Conservation (phyloP, 2,797 vertebrate species). For the Sebastes vulpes region DNA sequence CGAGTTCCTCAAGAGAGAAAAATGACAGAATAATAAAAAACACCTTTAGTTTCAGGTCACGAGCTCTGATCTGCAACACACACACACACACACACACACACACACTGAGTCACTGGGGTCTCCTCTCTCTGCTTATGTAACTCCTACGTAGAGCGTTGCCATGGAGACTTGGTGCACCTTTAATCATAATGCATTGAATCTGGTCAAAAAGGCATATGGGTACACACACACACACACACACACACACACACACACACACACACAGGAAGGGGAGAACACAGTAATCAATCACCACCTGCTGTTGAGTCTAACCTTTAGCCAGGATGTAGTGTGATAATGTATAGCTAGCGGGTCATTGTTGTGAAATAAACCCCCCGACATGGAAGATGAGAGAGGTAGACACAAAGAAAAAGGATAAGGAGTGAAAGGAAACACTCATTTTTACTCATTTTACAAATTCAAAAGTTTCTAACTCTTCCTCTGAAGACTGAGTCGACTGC, state of each 20-base stretch:
- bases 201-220: slow-evolving; percentile 35
- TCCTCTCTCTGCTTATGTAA: slow-evolving; percentile 35
- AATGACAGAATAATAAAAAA: not conserved
- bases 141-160: slow-evolving; percentile 46
- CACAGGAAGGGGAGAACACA: not conserved
- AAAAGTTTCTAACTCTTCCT: not conserved
- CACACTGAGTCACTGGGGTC: slow-evolving; percentile 2
- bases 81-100: not conserved
- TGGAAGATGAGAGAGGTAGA: not conserved
- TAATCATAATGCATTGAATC: slow-evolving; percentile 34
- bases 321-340: too few relatives aligned
- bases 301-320: not conserved
- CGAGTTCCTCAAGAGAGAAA: not conserved
- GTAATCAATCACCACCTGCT: not conserved
- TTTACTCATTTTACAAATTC: not conserved
- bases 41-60: slow-evolving; percentile 2
- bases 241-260: not conserved
- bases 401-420: not conserved
- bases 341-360: too few relatives aligned
- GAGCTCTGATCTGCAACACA: not conserved
- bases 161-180: slow-evolving; percentile 37
- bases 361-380: too few relatives aligned
- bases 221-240: not conserved
- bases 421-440: not conserved
- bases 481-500: not conserved